Base-by-base conservation (phyloP, 2,797 vertebrate genomes). In the Falco columbarius region DNA sequence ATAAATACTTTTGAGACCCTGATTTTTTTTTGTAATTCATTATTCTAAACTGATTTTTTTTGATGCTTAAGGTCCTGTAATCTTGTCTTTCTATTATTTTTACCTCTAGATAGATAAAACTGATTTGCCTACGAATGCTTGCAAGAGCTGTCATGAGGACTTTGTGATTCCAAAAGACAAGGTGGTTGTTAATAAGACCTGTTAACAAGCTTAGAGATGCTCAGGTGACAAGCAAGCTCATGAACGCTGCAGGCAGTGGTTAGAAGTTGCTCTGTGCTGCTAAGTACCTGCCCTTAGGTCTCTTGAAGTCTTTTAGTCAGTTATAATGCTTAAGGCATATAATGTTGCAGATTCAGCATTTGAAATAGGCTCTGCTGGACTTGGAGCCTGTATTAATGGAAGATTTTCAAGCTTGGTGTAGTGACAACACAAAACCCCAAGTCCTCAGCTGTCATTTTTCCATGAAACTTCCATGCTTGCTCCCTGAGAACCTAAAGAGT, bases 401-500 rank as follows among this genome's bases (percentile, higher is more conserved):
- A 42, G 16, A 12, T 14, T 42, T 54, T 29, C 34, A 47, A 38
- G 14, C 47, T 72, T 83, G 30, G 14, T 26, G 30, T 54, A 42
- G 46, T 34, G 52, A 52, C 21, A 51, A 38, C 49, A 58, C 30
- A 52, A 54, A 63, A 12, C 0, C 4, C 10, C 13, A 40, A 76
- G 29, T 40, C 19, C 46, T 29, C 10, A 27, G 44, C 6, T 26
- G 46, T 34, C 27, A 3, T 42, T 29, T n/a, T 92, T 91, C 38
- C 14, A 23, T 94, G 93, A 71, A 87, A 58, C n/a, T 62, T 58
- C 19, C 24, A 5, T 11, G 20, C 21, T 54, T 91, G 95, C 63
- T 96, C 95, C 79, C 91, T 77, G 71, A 81, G 82, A 86, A 96
- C 46, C 94, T 85, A 91, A 75, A 61, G 89, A 94, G 77, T 86